Conservation (phyloP, 2,797 vertebrate genomes). For the Ambastaia sidthimunki region DNA sequence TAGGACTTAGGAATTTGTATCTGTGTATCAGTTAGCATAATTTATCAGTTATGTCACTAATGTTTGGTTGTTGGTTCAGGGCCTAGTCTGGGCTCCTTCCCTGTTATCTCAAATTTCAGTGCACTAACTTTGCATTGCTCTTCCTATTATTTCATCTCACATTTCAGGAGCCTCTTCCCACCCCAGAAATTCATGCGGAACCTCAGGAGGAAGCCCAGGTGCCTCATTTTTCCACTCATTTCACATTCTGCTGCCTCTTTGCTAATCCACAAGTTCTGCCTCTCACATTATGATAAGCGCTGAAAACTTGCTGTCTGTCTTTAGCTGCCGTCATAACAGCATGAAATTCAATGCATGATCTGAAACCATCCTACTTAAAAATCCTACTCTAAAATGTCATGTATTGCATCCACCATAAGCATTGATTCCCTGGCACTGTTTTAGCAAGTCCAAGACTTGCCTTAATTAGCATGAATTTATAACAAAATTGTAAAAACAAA, state of each 20-base stretch:
- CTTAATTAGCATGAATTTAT: slow-evolving; percentile 36
- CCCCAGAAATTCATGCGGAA: slow-evolving; percentile 80
- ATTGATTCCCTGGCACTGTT: slow-evolving; percentile 31
- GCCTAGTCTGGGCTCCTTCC: slow-evolving; percentile 50
- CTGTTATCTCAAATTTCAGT: slow-evolving; percentile 56
- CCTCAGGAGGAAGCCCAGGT: slow-evolving; percentile 75
- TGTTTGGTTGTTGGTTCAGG: slow-evolving; percentile 34
- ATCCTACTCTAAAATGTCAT: slow-evolving; percentile 27
- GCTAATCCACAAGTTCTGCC: slow-evolving; percentile 36
- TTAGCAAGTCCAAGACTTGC: slow-evolving; percentile 31
- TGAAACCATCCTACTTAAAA: slow-evolving; percentile 9
- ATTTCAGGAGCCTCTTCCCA: slow-evolving; percentile 77
- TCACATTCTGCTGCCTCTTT: slow-evolving; percentile 19
- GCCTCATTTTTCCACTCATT: slow-evolving; percentile 64
- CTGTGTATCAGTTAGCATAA: slow-evolving; percentile 28
- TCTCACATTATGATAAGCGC: slow-evolving; percentile 13
- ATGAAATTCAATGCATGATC: slow-evolving; percentile 50
- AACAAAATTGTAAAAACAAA: neutral
- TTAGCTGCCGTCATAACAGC: slow-evolving; percentile 41
- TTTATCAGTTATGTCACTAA: neutral
- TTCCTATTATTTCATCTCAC: slow-evolving; percentile 65
- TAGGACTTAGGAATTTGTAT: slow-evolving; percentile 21
- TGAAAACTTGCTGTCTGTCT: neutral
- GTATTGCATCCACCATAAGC: slow-evolving; percentile 47
- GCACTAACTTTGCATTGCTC: slow-evolving; percentile 62